phyloP scores from a whole-genome alignment of 2,113 vertebrate genomes.

The Sinocyclocheilus anshuiensis region DNA sequence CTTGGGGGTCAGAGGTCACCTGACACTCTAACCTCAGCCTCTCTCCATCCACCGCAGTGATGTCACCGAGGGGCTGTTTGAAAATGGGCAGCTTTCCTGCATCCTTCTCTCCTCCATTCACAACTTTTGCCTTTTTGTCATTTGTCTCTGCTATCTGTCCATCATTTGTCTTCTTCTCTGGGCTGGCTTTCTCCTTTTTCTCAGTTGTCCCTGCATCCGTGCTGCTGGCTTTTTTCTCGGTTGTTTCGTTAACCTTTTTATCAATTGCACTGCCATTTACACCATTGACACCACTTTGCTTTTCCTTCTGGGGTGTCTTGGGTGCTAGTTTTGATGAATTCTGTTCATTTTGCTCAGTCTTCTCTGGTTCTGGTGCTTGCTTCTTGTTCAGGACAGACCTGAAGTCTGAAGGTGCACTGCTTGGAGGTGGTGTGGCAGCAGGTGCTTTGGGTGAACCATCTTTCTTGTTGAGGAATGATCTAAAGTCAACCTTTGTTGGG shows the following conservation, averaged over 20 bases:
- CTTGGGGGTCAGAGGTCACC: constrained; percentile 77
- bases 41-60: constrained; percentile 78
- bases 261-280: constrained; percentile 45
- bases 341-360: constrained; percentile 47
- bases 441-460: constrained; percentile 70
- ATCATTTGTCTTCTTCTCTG: constrained; percentile 18
- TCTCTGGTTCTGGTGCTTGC: constrained; percentile 78
- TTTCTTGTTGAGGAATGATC: constrained; percentile 82
- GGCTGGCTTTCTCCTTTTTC: constrained; percentile 63
- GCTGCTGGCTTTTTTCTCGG: constrained; percentile 29
- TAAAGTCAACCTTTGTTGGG: constrained; percentile 85
- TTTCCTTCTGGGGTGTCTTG: constrained; percentile 57
- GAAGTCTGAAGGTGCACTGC: constrained; percentile 79
- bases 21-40: constrained; percentile 81
- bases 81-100: constrained; percentile 69
- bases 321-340: constrained; percentile 49
- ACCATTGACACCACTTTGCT: constrained; percentile 72
- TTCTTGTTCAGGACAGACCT: constrained; percentile 83
- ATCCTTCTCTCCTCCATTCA: constrained; percentile 21
- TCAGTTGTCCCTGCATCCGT: constrained; percentile 10
- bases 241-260: constrained; percentile 55
- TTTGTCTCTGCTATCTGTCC: constrained; percentile 19
- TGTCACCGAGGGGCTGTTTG: constrained; percentile 77
- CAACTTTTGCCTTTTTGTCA: constrained; percentile 12
- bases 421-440: constrained; percentile 71